These are phyloP conservation scores for Mixornis gularis DNA, from an alignment of 2,113 vertebrate genomes.

Conservation along the genomic window DNA sequence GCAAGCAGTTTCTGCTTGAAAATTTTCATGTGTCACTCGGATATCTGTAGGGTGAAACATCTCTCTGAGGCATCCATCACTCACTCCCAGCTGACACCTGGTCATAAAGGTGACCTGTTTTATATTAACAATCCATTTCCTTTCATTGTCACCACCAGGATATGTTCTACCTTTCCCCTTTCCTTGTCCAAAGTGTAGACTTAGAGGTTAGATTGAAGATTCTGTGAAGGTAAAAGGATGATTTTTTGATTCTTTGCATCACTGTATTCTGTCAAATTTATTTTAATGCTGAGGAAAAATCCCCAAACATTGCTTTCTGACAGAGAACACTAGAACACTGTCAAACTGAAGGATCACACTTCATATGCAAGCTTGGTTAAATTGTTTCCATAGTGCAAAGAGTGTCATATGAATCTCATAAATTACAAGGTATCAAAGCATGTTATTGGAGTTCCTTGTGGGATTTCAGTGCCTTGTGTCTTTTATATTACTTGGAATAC, in stretches of 20 bases:
- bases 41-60: not conserved
- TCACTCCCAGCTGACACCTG: not conserved
- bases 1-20: not conserved
- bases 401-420: not conserved
- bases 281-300: slow-evolving; percentile 35
- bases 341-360: not conserved
- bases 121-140: slow-evolving; percentile 29
- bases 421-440: not conserved
- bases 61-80: not conserved
- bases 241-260: not conserved
- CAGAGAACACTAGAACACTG: not conserved
- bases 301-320: not conserved
- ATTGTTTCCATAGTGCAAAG: not conserved
- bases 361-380: not conserved
- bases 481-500: not conserved
- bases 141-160: not conserved
- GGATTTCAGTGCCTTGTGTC: not conserved
- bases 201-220: not conserved
- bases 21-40: not conserved
- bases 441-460: not conserved
- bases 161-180: not conserved
- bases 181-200: not conserved
- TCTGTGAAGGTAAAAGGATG: not conserved
- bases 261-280: slow-evolving; percentile 5
- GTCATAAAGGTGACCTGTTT: slow-evolving; percentile 35